phyloP scores from a whole-genome alignment of 2,113 vertebrate genomes.

The Camarhynchus parvulus region DNA sequence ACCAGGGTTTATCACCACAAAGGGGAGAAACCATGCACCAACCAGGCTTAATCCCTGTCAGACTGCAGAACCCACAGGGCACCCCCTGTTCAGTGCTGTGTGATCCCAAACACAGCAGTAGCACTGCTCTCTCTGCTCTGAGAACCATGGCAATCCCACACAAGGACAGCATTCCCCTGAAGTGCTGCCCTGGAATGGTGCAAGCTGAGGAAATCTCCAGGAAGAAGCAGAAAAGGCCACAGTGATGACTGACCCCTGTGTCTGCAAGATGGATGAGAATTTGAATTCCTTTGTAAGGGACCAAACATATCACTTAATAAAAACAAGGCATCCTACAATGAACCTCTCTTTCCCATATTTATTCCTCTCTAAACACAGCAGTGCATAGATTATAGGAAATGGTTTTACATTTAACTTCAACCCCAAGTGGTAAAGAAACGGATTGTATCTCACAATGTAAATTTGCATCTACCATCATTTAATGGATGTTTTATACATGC shows the following conservation, averaged over 20 bases:
- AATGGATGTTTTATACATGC: constrained; percentile 60
- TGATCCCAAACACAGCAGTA: not conserved
- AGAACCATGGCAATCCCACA: not conserved
- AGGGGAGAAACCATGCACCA: not conserved
- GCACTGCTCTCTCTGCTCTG: not conserved
- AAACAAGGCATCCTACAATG: constrained; percentile 39
- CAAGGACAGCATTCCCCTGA: not conserved
- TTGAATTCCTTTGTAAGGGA: not conserved
- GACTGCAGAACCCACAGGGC: not conserved
- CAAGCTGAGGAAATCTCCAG: not conserved
- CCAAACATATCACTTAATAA: constrained; percentile 27
- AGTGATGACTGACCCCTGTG: not conserved
- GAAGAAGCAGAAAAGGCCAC: not conserved
- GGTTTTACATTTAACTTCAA: constrained; percentile 50
- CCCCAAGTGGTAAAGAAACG: constrained; percentile 49
- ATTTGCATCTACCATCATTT: constrained; percentile 55
- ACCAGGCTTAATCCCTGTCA: not conserved
- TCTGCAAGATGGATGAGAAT: not conserved
- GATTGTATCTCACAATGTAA: constrained; percentile 21
- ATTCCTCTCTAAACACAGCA: constrained; percentile 42
- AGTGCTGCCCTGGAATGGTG: not conserved
- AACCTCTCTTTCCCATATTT: constrained; percentile 29
- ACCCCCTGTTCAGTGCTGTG: rapidly evolving
- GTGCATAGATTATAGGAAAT: constrained; percentile 38
- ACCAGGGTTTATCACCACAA: not conserved